These are phyloP conservation scores for Microtus richardsoni DNA, from an alignment of 2,113 vertebrate species.

Conservation along the genomic window DNA sequence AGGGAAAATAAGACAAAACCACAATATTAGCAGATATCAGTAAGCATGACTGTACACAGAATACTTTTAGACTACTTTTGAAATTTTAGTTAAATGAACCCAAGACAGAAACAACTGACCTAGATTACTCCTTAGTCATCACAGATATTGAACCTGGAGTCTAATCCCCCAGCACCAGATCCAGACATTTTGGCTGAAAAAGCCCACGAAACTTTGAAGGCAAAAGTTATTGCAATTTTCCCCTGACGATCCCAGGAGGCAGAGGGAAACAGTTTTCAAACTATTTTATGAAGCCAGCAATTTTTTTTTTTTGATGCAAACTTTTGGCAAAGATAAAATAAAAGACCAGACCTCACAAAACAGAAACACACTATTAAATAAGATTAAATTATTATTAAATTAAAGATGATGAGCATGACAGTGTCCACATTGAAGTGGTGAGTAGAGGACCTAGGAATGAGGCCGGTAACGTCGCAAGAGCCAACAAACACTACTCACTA, in stretches of 20 bases:
- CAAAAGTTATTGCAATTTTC: constrained; percentile 26
- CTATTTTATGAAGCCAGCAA: background rate
- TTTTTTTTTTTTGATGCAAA: background rate
- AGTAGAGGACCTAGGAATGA: background rate
- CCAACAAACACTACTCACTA: background rate
- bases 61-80: background rate
- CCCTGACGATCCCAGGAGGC: background rate
- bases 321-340: background rate
- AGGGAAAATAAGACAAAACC: background rate
- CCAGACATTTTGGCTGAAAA: constrained; percentile 28
- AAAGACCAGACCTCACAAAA: background rate
- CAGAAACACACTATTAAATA: constrained; percentile 4
- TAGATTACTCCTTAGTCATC: constrained; percentile 13
- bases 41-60: background rate
- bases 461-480: background rate
- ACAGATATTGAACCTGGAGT: constrained; percentile 16
- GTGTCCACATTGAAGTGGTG: background rate
- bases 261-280: background rate
- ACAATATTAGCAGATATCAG: background rate
- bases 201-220: background rate
- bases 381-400: background rate
- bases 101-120: background rate
- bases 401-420: constrained; percentile 27
- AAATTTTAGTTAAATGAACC: constrained; percentile 13
- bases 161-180: constrained; percentile 24